Evolutionary conservation across 2,888 invertebrate species (phyloP).

Genomic region (Chymomyza procnemis): DNA sequence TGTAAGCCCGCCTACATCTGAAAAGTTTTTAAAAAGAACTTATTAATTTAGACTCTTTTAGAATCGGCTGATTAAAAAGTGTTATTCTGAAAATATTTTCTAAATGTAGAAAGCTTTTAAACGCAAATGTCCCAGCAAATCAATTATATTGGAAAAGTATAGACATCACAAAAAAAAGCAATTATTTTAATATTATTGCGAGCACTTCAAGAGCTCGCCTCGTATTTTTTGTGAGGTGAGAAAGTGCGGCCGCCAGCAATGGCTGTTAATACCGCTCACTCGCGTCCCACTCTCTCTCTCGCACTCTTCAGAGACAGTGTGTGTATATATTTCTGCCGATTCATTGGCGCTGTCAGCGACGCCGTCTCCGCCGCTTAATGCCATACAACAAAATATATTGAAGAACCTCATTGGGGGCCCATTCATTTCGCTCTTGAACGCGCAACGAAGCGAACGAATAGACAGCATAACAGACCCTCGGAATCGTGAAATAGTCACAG

Average conservation of each 20-base stretch:
- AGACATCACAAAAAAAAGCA: too few species aligned
- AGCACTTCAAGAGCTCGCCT: background rate
- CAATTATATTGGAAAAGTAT: too few species aligned
- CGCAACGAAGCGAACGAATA: constrained; percentile 38
- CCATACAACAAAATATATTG: constrained; percentile 53
- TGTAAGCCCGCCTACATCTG: too few species aligned
- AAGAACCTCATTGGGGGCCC: constrained; percentile 42
- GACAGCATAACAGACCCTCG: constrained; percentile 1
- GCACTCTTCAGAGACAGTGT: background rate
- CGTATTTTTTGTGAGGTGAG: constrained; percentile 8
- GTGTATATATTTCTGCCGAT: constrained; percentile 10
- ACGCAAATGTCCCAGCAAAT: too few species aligned
- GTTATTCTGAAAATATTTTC: too few species aligned
- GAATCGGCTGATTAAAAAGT: too few species aligned
- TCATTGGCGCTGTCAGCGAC: constrained; percentile 13
- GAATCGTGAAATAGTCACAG: constrained; percentile 5
- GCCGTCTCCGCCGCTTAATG: constrained; percentile 14
- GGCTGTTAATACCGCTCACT: constrained; percentile 5
- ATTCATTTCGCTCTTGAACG: constrained; percentile 60
- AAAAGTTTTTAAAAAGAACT: too few species aligned
- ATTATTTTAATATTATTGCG: too few species aligned
- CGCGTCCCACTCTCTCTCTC: constrained; percentile 10
- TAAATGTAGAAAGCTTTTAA: too few species aligned
- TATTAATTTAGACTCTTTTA: too few species aligned
- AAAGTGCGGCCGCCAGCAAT: background rate